These are phyloP conservation scores for Peromyscus attwateri DNA, from an alignment of 2,797 vertebrate species.

Conservation along the genomic window DNA sequence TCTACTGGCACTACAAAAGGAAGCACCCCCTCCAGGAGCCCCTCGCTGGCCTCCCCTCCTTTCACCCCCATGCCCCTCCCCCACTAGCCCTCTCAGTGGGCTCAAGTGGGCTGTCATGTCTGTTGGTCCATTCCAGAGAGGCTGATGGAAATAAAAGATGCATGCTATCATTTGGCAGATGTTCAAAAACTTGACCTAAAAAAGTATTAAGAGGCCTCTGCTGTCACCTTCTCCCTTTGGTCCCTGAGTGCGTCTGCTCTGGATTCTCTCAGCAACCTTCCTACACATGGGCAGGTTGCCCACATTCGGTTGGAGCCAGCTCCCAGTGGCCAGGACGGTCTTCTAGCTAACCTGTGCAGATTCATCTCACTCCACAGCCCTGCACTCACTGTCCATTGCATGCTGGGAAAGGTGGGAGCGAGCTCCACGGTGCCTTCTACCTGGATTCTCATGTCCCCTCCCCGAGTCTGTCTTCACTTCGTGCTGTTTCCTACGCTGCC, in stretches of 20 bases:
- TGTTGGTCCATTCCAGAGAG: constrained; percentile 66
- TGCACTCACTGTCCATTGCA: neutral
- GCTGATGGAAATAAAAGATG: constrained; percentile 73
- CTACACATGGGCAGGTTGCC: neutral
- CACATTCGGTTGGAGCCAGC: neutral
- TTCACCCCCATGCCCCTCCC: neutral
- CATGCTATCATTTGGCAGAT: constrained; percentile 72
- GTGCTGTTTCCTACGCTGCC: neutral
- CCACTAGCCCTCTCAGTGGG: neutral
- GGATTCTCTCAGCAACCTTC: neutral
- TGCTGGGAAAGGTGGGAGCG: neutral
- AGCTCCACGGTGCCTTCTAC: neutral
- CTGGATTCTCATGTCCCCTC: neutral
- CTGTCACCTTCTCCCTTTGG: constrained; percentile 58
- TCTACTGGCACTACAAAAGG: constrained; percentile 80
- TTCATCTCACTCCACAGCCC: neutral
- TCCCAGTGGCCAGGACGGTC: neutral
- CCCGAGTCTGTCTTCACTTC: accelerated
- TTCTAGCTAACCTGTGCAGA: neutral
- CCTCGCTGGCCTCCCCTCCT: constrained; percentile 45
- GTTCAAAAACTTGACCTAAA: constrained; percentile 77
- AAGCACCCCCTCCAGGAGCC: constrained; percentile 72
- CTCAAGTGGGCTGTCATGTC: constrained; percentile 70
- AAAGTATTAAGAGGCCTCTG: constrained; percentile 76
- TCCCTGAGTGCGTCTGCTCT: neutral